Evolutionary conservation across 2,888 invertebrate species (phyloP).

Genomic region (Agrotis exclamationis): DNA sequence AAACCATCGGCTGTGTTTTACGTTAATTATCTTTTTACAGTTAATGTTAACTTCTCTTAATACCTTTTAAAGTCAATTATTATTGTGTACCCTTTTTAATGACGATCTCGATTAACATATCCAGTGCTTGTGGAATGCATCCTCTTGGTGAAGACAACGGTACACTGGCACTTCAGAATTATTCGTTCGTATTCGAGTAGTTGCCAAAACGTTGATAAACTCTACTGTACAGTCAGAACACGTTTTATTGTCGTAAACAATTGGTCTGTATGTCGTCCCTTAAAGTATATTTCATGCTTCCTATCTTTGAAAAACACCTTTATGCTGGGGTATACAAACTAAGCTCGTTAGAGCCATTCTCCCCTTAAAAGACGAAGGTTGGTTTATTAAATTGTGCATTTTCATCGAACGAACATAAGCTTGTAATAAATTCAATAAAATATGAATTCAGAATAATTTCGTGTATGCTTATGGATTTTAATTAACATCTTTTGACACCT

Average conservation of each 20-base stretch:
- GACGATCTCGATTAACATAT: slow-evolving; percentile 21
- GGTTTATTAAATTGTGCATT: slow-evolving; percentile 43
- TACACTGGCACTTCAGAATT: slow-evolving; percentile 13
- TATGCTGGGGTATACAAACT: slow-evolving; percentile 18
- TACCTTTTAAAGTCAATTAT: slow-evolving; percentile 35
- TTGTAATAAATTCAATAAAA: slow-evolving; percentile 43
- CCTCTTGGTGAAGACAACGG: slow-evolving; percentile 8
- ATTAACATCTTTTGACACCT: slow-evolving; percentile 53
- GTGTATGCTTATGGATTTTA: slow-evolving; percentile 54
- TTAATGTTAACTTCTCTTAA: slow-evolving; percentile 62
- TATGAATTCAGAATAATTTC: slow-evolving; percentile 26
- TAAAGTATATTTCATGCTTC: slow-evolving; percentile 46
- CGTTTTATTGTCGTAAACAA: slow-evolving; percentile 25
- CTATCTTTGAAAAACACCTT: slow-evolving; percentile 30
- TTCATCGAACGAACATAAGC: slow-evolving; percentile 36
- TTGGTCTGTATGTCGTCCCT: slow-evolving; percentile 28
- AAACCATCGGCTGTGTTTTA: slow-evolving; percentile 67
- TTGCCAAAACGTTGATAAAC: slow-evolving; percentile 30
- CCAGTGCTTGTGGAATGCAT: slow-evolving; percentile 26
- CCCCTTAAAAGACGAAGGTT: slow-evolving; percentile 58
- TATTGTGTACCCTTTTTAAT: slow-evolving; percentile 30
- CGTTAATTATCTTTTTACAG: slow-evolving; percentile 70
- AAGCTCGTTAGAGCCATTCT: slow-evolving; percentile 40
- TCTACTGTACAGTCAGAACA: slow-evolving; percentile 32
- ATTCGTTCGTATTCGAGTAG: slow-evolving; percentile 21